Evolutionary conservation across 2,888 invertebrate species (phyloP), one percentile per base, ranked within the genome.

Genomic region (Tricholauxania praeusta): DNA sequence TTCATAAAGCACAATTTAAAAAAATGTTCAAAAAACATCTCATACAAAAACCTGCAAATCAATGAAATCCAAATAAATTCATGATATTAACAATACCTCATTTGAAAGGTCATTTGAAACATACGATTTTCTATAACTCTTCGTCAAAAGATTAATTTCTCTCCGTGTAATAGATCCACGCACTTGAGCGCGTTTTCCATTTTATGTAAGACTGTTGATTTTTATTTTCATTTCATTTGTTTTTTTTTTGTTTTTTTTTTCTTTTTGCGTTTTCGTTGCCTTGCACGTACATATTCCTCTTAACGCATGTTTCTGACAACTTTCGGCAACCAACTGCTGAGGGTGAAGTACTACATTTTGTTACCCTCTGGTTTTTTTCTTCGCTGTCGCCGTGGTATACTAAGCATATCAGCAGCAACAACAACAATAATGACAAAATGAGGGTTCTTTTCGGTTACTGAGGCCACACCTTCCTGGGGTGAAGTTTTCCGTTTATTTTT

Each of bases 401-500:
- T 57, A 19, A 10, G 17, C 19, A 22, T 19, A 55, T 19, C 17
- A 12, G 14, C 17, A 17, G 55, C 17, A 55, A 55, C 22, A 53
- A 51, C 62, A 66, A 64, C 39, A 63, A 39, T 52, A 69, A 17
- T 60, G 48, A 76, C 78, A 78, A 78, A 77, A 78, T 77, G 75
- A 77, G 79, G 77, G 76, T 74, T 72, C 78, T 73, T 74, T 69
- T 73, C 32, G 66, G 72, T 66, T 73, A 76, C 74, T 73, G 75
- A 82, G 79, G 85, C 84, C 84, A 84, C 84, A 85, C 84, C 84
- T 85, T 84, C 82, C 76, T 80, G 81, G 85, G 85, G 85, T 83
- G 83, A 82, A 79, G 82, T 79, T 75, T 28, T 74, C 10, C 70
- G 39, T 14, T 62, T 72, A 75, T 72, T 68, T 65, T 74, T 74